Base-by-base conservation (phyloP, 2,888 invertebrate species). In the Oasisia sp. region DNA sequence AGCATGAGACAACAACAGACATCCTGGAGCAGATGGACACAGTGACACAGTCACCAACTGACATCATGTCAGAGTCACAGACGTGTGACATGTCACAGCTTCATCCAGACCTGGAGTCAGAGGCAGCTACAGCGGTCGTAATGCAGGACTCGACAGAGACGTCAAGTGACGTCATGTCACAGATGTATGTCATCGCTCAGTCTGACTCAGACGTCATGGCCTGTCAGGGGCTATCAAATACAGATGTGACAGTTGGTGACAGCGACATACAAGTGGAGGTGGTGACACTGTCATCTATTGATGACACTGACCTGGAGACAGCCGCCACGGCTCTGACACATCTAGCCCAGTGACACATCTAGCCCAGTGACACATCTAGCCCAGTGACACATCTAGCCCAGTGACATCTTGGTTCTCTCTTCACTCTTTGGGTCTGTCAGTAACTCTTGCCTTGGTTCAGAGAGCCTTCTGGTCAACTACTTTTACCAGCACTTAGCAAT, bases 1-100 rank as follows among this genome's bases (percentile, higher is more conserved):
- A 74, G 32, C 92, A 92, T 45, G 92, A 89, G 0, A 92, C 92
- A 11, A 90, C 92, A n/a, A 45, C 50, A 0, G 91, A 91, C 14
- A 89, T 44, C 89, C 58, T 91, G n/a, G 91, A 32, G 19, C 32
- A 44, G 89, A 14, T 32, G 7, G n/a, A 56, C 1, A 9, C 32
- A n/a, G 50, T 74, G 32, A 27, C 74, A 74, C 27, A 74, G n/a
- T 74, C 74, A 74, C 74, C 19, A 19, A n/a, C 74, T 50, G 32
- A 32, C 32, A 32, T n/a, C 91, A 32, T 44, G 38, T 74, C 74
- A 74, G 74, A 74, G n/a, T 74, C 74, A 74, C 74, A 74, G 7
- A n/a, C 27, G n/a, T 74, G 74, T 74, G 27, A 74, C 74, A 74
- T 74, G 74, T 74, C 74, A 74, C 74, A 74, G 27, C 74, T 74